Evolutionary conservation across 2,888 invertebrate species (phyloP).

Genomic region (Mycalesis mineus): DNA sequence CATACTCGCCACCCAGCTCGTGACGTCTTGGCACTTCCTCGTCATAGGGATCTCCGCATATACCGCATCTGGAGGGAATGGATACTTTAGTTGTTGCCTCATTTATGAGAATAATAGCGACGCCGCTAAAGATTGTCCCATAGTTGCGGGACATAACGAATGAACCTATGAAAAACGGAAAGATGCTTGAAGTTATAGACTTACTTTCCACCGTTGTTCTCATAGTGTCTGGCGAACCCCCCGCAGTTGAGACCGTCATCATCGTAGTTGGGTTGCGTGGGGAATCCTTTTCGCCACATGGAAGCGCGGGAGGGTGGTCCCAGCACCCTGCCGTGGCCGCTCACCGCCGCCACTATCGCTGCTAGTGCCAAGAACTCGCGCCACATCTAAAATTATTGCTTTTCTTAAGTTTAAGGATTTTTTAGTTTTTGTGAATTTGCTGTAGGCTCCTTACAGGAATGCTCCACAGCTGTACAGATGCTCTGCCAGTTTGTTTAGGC

Average conservation of each 20-base stretch:
- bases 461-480: too few species aligned
- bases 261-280: conserved; percentile 87
- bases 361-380: conserved; percentile 36
- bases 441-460: too few species aligned
- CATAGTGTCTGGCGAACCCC: conserved; percentile 87
- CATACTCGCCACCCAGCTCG: conserved; percentile 89
- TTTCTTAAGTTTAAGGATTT: too few species aligned
- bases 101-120: too few species aligned
- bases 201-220: conserved; percentile 83
- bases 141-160: too few species aligned
- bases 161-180: too few species aligned
- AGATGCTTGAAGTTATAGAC: conserved; percentile 30
- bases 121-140: too few species aligned
- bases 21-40: conserved; percentile 82
- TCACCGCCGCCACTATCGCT: conserved; percentile 42
- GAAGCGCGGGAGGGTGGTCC: conserved; percentile 89
- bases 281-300: conserved; percentile 89
- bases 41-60: conserved; percentile 91
- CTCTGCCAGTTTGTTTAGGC: too few species aligned
- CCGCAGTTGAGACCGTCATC: conserved; percentile 91
- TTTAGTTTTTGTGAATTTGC: too few species aligned
- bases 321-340: conserved; percentile 83
- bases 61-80: conserved; percentile 79
- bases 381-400: conserved; percentile 47
- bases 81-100: not conserved